A percentile compares a stretch with the other conserved stretches of the same genome.
Conservation (phyloP, 1,140 invertebrate species). For the Rhopalosiphum padi region DNA sequence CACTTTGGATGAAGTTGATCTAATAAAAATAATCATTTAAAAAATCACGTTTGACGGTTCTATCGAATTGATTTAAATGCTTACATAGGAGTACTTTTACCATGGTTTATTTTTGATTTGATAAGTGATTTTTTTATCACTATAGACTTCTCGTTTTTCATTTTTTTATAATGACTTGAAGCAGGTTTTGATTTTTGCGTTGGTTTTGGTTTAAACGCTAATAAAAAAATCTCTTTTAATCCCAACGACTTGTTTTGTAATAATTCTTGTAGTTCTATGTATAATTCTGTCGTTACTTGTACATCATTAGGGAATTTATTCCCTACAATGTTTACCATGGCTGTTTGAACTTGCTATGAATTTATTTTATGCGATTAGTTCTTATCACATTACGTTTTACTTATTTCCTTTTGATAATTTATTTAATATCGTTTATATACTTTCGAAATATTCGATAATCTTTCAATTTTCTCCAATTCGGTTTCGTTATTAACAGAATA, state of each 20-base stretch:
- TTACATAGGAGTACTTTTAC: not conserved
- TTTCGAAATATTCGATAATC: not conserved
- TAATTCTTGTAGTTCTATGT: slow-evolving; percentile 36
- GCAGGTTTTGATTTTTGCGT: not conserved
- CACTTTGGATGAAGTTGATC: not conserved
- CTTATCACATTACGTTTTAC: not conserved
- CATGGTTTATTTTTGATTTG: not conserved
- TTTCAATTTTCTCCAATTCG: slow-evolving; percentile 16
- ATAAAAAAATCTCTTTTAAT: not conserved
- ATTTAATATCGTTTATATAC: not conserved
- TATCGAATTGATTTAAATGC: not conserved
- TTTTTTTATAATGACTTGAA: not conserved
- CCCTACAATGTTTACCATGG: not conserved
- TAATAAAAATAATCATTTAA: not conserved
- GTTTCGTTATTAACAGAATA: not conserved
- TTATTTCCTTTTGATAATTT: not conserved
- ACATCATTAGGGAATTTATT: not conserved
- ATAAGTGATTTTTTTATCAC: not conserved
- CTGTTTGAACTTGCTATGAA: not conserved
- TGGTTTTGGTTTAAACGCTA: not conserved
- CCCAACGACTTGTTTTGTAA: slow-evolving; percentile 18
- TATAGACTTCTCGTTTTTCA: not conserved
- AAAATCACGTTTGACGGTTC: not conserved
- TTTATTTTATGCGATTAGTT: not conserved
- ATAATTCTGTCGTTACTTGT: not conserved